Percentiles rank a stretch among this genome's conserved stretches.
phyloP scores from a whole-genome alignment of 2,113 vertebrate species.

The Rhegmatorhina hoffmannsi region DNA sequence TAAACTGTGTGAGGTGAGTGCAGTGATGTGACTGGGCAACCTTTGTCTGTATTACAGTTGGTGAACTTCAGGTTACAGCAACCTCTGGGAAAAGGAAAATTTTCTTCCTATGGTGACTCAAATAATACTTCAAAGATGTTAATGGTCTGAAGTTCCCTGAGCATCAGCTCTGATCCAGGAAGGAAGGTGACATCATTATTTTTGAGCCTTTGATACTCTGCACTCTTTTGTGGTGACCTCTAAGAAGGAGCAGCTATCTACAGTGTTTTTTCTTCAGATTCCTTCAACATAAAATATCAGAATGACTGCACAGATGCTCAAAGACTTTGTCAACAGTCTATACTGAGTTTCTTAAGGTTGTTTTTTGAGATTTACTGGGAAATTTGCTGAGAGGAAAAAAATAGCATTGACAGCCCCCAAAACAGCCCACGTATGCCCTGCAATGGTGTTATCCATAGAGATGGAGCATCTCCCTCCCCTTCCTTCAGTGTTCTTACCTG shows the following conservation, averaged over 20 bases:
- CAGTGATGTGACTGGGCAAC: background rate
- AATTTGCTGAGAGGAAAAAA: constrained; percentile 20
- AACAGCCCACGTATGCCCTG: background rate
- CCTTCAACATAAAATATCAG: background rate
- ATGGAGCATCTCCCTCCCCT: background rate
- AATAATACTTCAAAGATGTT: background rate
- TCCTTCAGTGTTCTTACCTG: background rate
- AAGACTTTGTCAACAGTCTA: background rate
- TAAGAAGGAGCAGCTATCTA: background rate
- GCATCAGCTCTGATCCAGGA: background rate
- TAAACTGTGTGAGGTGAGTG: background rate
- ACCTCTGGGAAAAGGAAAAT: background rate
- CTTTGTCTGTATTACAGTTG: background rate
- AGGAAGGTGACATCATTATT: background rate
- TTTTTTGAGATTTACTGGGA: background rate
- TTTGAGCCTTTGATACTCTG: background rate
- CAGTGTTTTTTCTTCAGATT: background rate
- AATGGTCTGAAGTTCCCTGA: background rate
- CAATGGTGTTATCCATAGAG: background rate
- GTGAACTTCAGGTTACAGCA: background rate
- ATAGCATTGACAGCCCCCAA: constrained; percentile 8
- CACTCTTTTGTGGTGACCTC: background rate
- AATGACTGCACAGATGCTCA: background rate
- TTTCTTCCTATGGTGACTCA: background rate
- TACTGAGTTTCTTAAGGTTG: background rate